A percentile compares a stretch with the other conserved stretches of the same genome.
These are phyloP conservation scores for Ridgeia piscesae DNA, from an alignment of 1,140 invertebrate species.

Conservation along the genomic window DNA sequence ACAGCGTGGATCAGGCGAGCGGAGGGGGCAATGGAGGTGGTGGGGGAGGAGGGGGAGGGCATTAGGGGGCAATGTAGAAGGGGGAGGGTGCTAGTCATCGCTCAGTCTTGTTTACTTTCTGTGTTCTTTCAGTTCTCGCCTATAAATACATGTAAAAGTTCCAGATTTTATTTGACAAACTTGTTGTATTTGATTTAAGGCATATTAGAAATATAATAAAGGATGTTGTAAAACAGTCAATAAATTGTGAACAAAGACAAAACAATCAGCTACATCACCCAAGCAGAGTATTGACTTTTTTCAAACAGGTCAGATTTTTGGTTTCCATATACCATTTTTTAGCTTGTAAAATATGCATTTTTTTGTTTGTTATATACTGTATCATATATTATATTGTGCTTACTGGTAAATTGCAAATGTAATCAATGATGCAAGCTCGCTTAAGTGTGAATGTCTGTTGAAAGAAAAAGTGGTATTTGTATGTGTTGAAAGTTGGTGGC, in stretches of 20 bases:
- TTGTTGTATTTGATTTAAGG: neutral
- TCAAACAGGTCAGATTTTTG: too few relatives aligned
- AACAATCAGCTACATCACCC: too few relatives aligned
- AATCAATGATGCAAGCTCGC: neutral
- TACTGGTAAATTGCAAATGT: neutral
- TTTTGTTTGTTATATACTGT: too few relatives aligned
- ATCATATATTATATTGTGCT: neutral
- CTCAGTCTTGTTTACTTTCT: neutral
- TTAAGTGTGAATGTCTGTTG: neutral
- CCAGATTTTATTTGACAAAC: neutral
- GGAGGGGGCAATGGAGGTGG: conserved; percentile 52
- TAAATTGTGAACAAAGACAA: too few relatives aligned
- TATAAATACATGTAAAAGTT: neutral
- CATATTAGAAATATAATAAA: neutral
- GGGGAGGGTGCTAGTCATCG: neutral
- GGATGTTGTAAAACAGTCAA: neutral
- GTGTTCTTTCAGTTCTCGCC: neutral
- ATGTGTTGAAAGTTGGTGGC: neutral
- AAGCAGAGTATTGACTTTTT: too few relatives aligned
- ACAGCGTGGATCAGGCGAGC: conserved; percentile 76
- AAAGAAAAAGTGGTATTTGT: neutral
- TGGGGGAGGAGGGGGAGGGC: neutral
- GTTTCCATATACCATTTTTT: too few relatives aligned
- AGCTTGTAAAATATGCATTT: neutral
- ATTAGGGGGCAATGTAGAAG: conserved; percentile 45